These are phyloP conservation scores for Pardosa pseudoannulata DNA, from an alignment of 2,888 invertebrate genomes.

Conservation along the genomic window DNA sequence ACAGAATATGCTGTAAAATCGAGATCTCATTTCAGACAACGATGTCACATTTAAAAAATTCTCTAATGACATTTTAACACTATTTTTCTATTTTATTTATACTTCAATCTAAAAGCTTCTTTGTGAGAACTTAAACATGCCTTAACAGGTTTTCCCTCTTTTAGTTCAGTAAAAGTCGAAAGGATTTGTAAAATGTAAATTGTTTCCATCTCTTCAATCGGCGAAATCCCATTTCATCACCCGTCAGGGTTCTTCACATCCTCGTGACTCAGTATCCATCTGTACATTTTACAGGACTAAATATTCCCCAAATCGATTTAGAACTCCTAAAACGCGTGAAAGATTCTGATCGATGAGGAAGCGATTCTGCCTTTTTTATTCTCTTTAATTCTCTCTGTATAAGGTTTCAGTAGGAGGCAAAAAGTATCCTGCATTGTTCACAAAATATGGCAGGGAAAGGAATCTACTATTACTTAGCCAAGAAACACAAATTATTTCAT, in stretches of 20 bases:
- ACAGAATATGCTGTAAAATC: no score
- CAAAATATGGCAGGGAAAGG: constrained; percentile 24
- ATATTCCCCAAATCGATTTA: background rate
- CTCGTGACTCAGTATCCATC: background rate
- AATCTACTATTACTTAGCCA: constrained; percentile 34
- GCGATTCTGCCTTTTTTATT: constrained; percentile 18
- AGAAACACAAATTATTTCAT: no score
- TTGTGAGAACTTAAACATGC: background rate
- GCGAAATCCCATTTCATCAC: background rate
- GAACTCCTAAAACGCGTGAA: background rate
- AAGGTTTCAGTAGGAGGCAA: background rate
- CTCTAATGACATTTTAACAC: no score
- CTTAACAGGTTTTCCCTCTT: background rate
- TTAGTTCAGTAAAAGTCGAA: background rate
- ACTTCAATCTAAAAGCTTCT: background rate
- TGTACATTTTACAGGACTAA: background rate
- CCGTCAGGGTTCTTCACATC: background rate
- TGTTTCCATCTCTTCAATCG: background rate
- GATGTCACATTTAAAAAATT: no score
- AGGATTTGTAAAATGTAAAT: background rate
- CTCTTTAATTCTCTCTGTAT: constrained; percentile 6
- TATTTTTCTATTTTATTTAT: no score
- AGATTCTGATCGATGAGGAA: constrained; percentile 15
- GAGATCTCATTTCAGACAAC: no score
- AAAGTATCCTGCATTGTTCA: constrained; percentile 6